Conservation (phyloP, 2,113 vertebrate species). For the Archocentrus centrarchus region DNA sequence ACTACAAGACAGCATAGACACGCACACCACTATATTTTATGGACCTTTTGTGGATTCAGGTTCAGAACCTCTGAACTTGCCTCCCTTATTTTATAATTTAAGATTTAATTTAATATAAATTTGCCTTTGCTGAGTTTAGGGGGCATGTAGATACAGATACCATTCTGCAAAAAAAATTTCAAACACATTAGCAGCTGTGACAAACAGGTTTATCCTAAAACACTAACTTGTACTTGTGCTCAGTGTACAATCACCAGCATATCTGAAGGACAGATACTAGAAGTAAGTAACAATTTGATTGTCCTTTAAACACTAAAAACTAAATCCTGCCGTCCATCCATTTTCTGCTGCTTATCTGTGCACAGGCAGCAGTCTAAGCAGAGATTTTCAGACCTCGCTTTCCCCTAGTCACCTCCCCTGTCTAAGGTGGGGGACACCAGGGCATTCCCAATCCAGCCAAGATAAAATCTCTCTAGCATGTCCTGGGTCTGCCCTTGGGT, state of each 20-base stretch:
- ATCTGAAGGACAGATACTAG: conserved; percentile 18
- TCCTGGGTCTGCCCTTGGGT: neutral
- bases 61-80: conserved; percentile 16
- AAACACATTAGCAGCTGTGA: conserved; percentile 34
- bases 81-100: neutral
- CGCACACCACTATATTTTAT: conserved; percentile 23
- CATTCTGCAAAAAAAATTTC: conserved; percentile 7
- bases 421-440: neutral
- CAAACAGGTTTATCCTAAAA: conserved; percentile 1
- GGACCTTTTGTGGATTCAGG: conserved; percentile 34
- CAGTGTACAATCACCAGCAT: conserved; percentile 1
- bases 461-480: neutral
- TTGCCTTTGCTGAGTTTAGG: neutral
- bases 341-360: neutral
- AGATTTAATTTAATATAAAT: too few relatives aligned
- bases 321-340: neutral
- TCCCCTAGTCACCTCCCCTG: too few relatives aligned
- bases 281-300: conserved; percentile 38
- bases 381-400: neutral
- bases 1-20: conserved; percentile 38
- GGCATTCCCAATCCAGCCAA: neutral
- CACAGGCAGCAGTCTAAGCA: neutral
- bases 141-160: neutral
- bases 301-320: conserved; percentile 24
- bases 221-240: conserved; percentile 16